Evolutionary conservation across 2,113 vertebrate species (phyloP).

Genomic region (Poecile atricapillus): DNA sequence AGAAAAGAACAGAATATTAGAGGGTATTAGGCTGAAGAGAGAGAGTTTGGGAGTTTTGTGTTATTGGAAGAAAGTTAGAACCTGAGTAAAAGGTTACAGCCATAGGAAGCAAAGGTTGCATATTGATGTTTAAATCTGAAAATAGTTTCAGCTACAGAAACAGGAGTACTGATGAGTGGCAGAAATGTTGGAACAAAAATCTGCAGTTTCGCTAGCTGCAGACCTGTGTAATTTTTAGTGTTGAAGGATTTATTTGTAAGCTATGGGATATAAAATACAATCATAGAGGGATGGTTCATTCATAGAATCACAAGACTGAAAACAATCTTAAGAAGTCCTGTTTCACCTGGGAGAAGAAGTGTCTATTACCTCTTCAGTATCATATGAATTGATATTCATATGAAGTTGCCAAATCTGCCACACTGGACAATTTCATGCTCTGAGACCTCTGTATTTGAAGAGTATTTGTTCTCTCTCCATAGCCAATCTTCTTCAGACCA

Average conservation of each 20-base stretch:
- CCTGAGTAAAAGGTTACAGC: neutral
- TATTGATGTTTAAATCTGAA: slow-evolving; percentile 7
- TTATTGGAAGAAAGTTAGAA: slow-evolving; percentile 42
- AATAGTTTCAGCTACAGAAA: neutral
- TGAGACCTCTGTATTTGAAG: neutral
- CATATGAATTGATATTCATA: neutral
- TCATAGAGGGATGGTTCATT: neutral
- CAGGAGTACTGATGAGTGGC: neutral
- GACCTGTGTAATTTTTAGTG: neutral
- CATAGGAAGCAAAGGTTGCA: neutral
- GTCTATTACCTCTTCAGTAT: neutral
- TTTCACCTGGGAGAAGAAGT: neutral
- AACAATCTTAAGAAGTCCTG: neutral
- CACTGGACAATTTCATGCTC: neutral
- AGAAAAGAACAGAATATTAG: slow-evolving; percentile 62
- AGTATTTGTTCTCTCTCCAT: neutral
- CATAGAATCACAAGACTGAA: neutral
- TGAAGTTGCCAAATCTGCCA: neutral
- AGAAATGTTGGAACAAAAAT: neutral
- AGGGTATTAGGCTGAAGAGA: slow-evolving; percentile 37
- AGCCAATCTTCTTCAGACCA: neutral
- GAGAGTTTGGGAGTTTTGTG: neutral
- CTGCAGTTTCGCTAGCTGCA: neutral
- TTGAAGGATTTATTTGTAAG: neutral
- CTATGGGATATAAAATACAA: neutral